Evolutionary conservation across 1,140 invertebrate species (phyloP).

Genomic region (Dufourea novaeangliae): DNA sequence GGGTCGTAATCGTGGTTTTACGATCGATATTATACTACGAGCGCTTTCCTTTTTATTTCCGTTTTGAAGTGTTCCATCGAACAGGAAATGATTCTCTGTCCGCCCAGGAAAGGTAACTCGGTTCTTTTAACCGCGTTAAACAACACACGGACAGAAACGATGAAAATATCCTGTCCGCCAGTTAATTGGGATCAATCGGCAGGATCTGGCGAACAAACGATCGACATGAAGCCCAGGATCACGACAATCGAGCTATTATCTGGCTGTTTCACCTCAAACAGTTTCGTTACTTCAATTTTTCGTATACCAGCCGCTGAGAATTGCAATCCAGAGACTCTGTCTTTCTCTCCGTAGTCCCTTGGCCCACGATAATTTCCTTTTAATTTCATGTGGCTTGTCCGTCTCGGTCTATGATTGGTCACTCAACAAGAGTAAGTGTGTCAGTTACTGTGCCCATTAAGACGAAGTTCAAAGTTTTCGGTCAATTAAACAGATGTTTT

Average conservation of each 20-base stretch:
- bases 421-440: too few relatives aligned
- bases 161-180: neutral
- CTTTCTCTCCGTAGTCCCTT: neutral
- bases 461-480: too few relatives aligned
- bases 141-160: neutral
- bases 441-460: too few relatives aligned
- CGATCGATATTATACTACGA: conserved; percentile 8
- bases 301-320: neutral
- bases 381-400: conserved; percentile 29
- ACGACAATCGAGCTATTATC: neutral
- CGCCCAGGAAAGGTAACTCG: neutral
- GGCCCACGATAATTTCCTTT: conserved; percentile 24
- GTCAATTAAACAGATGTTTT: too few relatives aligned
- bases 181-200: neutral
- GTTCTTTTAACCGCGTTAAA: neutral
- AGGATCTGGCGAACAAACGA: neutral
- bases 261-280: neutral
- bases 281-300: conserved; percentile 37
- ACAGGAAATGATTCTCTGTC: neutral
- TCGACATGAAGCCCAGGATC: neutral
- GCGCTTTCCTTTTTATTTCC: neutral
- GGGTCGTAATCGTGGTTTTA: conserved; percentile 8
- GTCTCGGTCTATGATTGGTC: conserved; percentile 24
- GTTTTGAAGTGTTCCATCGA: neutral
- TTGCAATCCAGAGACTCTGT: conserved; percentile 15